Evolutionary conservation across 2,888 invertebrate genomes (phyloP), one percentile per base, ranked within the genome.

Genomic region (Thymelicus sylvestris): DNA sequence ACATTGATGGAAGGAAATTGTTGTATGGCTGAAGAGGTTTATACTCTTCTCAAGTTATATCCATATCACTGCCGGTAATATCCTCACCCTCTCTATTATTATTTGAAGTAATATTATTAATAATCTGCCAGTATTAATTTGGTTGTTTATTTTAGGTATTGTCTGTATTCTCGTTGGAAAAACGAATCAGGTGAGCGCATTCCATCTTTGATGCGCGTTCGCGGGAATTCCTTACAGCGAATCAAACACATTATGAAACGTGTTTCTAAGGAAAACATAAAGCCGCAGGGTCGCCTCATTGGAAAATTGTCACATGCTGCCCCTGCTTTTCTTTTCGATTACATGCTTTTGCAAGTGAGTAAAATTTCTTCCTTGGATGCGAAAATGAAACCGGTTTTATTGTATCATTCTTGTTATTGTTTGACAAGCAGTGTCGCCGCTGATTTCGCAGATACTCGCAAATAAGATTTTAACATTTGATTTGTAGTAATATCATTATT

Each of bases 181-280:
- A 98, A 98, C 83, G 98, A 98, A 78, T 85, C 92, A 0, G 90
- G 91, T 10, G 95, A 95, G 72, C 93, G 96, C 61, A 98, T 99
- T 88, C 97, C 99, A 0, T 95, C 96, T 55, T 90, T 99, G 67
- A 95, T 98, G 82, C 95, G 97, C 24, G 97, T 97, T 48, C 95
- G 97, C 57, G 98, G 98, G 0, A 97, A 98, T 83, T 96, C 97
- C 0, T 95, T 98, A 77, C 98, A 98, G 83, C 96, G 97, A 82
- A 97, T 99, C 63, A 98, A 98, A 86, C 98, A 98, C 77, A 97
- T 99, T 50, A 98, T 99, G 98, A 99, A 99, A 92, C 96, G 97
- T 74, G 98, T 98, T 50, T 98, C 98, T 80, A 99, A 99, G 86
- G 99, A 99, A 87, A 99, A 99, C 82, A 98, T 99, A 7, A 99